These are phyloP conservation scores for Drepanosiphum platanoidis DNA, from an alignment of 2,888 invertebrate species.

Conservation along the genomic window DNA sequence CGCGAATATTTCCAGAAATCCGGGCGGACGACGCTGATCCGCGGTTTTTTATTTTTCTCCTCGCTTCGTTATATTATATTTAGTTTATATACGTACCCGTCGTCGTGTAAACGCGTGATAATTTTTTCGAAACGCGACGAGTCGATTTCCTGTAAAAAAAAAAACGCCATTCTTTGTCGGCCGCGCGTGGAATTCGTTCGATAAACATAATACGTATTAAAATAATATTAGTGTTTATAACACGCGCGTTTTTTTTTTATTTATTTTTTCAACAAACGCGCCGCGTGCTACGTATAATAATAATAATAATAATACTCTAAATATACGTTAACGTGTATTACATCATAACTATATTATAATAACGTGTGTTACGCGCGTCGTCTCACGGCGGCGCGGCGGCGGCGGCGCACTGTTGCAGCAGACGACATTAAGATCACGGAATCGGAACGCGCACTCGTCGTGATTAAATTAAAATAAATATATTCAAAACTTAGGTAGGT, in stretches of 20 bases:
- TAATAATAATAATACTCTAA: no score
- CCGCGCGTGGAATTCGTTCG: neutral
- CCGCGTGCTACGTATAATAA: no score
- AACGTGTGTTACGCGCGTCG: slow-evolving; percentile 9
- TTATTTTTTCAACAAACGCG: no score
- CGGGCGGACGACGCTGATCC: neutral
- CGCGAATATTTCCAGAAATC: neutral
- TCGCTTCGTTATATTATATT: neutral
- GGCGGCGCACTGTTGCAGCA: no score
- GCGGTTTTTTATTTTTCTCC: neutral
- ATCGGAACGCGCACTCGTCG: slow-evolving; percentile 21
- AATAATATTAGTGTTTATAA: no score
- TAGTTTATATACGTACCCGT: no score
- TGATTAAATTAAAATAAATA: slow-evolving; percentile 55
- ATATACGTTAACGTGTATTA: no score
- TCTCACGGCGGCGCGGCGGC: no score
- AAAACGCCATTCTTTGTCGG: slow-evolving; percentile 3
- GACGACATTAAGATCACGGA: slow-evolving; percentile 37
- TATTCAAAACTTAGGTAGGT: slow-evolving; percentile 38
- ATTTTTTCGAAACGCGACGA: neutral
- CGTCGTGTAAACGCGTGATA: no score
- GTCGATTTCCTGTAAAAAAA: slow-evolving; percentile 17
- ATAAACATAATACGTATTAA: neutral
- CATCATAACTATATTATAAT: no score
- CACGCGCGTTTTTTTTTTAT: no score